Evolutionary conservation across 2,113 vertebrate species (phyloP), one percentile per base, ranked within the genome.

Genomic region (Australoheros scitulus): DNA sequence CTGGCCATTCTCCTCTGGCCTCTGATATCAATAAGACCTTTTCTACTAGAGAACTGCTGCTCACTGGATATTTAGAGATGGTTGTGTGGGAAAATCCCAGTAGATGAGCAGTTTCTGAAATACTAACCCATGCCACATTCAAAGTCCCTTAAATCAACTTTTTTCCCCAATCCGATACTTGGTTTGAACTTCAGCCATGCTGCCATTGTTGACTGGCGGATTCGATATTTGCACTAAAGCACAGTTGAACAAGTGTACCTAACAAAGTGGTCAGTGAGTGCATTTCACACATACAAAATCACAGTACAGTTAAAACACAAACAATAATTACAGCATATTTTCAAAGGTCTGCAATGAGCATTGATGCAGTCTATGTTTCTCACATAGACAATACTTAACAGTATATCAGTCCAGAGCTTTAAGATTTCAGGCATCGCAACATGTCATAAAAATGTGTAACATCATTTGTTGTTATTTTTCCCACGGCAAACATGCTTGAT

Each of bases 371-470:
- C 15, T 50, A 3, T 47, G 50, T 52, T 52, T 52, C 17, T 18
- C 50, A 52, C 50, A 36, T 22, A 43, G 11, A 43, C 6, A 22
- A 22, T 7, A 36, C 32, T 36, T 36, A 20, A 38, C 10, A 14
- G 11, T 38, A 34, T 34, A 72, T 77, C 38, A 58, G 13, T 72
- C 56, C 24, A 5, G 13, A 15, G 3, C 2, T 81, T 76, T 76
- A 38, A 81, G 84, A 84, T 38, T 17, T 68, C 70, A 76, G 80
- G 61, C 43, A 57, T 80, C 60, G 34, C 52, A 61, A 32, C 43
- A 80, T 68, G 50, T 9, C 22, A 58, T 76, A 57, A 61, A 81
- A 26, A 65, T 70, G 34, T 15, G 10, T 14, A 57, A 56, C 64
- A 80, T 32, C 32, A 24, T 38, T 50, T 38, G 29, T 15, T 80